phyloP scores from a whole-genome alignment of 1,140 invertebrate species.

The Laupala kohalensis region DNA sequence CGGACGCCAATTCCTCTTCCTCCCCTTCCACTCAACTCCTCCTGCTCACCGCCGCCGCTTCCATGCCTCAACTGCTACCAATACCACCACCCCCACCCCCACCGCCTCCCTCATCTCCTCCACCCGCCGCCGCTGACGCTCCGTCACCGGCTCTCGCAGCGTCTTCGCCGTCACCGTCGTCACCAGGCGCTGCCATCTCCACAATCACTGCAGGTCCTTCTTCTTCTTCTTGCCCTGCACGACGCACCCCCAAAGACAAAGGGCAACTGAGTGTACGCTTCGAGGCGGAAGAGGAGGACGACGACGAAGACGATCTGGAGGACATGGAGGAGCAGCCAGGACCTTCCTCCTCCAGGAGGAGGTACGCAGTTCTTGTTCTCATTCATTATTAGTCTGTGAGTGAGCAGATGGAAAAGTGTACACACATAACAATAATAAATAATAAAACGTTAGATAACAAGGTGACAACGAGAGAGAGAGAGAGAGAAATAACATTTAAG shows the following conservation, averaged over 20 bases:
- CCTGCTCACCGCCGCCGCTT: constrained; percentile 18
- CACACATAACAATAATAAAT: too few species aligned
- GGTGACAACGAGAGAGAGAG: too few species aligned
- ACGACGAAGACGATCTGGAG: constrained; percentile 19
- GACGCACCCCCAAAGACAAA: constrained; percentile 14
- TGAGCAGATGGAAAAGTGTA: too few species aligned
- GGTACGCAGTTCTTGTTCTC: constrained; percentile 19
- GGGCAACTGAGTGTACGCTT: constrained; percentile 43
- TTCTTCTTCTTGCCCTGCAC: constrained; percentile 34
- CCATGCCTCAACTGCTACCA: too few species aligned
- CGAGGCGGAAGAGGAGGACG: constrained; percentile 43
- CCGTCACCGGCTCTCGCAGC: constrained; percentile 74
- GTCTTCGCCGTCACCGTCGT: constrained; percentile 67
- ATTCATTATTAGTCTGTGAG: too few species aligned
- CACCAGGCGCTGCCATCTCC: constrained; percentile 67
- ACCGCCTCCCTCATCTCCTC: too few species aligned
- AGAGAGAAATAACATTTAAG: too few species aligned
- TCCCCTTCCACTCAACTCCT: constrained; percentile 24
- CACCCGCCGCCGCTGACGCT: constrained; percentile 23
- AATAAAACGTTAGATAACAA: too few species aligned
- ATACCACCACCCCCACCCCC: background rate
- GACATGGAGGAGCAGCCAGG: background rate
- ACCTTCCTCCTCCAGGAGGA: too few species aligned
- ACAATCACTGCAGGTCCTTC: constrained; percentile 67
- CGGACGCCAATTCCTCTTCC: constrained; percentile 5